Evolutionary conservation across 2,113 vertebrate species (phyloP), one percentile per base, ranked within the genome.

Genomic region (Brachyistius frenatus): DNA sequence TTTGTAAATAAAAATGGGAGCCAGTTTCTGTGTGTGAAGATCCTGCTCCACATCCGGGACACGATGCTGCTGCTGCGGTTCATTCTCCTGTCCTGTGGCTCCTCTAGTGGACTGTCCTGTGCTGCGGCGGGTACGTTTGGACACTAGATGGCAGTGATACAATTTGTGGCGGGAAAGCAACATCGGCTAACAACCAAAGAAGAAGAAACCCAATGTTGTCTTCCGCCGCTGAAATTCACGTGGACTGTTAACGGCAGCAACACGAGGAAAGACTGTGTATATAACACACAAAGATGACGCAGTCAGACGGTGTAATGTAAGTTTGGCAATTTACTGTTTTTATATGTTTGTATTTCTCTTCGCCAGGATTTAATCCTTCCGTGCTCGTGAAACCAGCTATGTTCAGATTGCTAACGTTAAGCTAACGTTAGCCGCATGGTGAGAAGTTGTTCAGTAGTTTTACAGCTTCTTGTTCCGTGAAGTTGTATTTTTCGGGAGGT

Each of bases 281-380:
- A 47, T 61, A 54, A 80, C 0, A 7, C 41, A 1, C 2, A 0
- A 83, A 66, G 41, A 94, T 94, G 93, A 73, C 89, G 6, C 88
- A 91, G 5, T 33, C 67, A 6, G 86, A 91, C 67, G 86, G 73
- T 7, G 39, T 95, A 5, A 47, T 90, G 94, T 95, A 57, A 93
- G 93, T 93, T n/a, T 53, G 47, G 30, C 23, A 0, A 0, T 15
- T 62, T 3, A 6, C 8, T 6, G 41, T 53, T 9, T 16, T 4
- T 3, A 9, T 0, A 0, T 5, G 7, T 32, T 32, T 32, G 5
- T 36, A 1, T 31, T 10, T 44, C 3, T 49, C 0, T 11, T 7
- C 0, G 8, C 0, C 13, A 2, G 2, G 32, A 1, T 14, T 4
- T 15, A 1, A 50, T 4, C 2, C 60, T 31, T 3, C 6, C 2